Base-by-base conservation (phyloP, 2,888 invertebrate species). In the Antheraea assamensis region DNA sequence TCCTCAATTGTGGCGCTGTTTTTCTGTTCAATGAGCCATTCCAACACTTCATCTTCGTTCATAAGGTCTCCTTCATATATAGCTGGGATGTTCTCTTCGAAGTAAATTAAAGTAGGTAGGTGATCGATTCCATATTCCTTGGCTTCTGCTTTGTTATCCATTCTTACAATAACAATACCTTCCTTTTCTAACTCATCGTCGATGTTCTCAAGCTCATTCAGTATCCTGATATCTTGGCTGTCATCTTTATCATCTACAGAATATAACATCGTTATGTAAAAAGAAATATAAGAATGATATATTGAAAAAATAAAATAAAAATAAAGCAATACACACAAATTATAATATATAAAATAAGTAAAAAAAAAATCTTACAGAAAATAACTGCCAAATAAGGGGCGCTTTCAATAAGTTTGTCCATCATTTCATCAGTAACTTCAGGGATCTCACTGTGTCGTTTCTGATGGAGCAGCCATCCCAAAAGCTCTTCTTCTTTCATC, bases 371-470 rank as follows among this genome's bases (percentile, higher is more conserved):
- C 97, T 97, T 95, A 98, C 98, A 98, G 90, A 98, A 98, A 81
- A 98, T 96, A 79, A 98, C 98, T 73, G 98, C 98, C 79, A 98
- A 95, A 87, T 96, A 98, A 75, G 97, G 96, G 35, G 97, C 96
- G 72, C 94, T 96, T 79, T 98, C 97, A 77, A 98, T 97, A 66
- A 98, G 95, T 87, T 97, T 97, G 82, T 98, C 98, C 96, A 98
- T 97, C 97, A 98, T 98, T 95, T 98, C 98, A 86, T 98, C 98
- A 15, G 98, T 98, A 31, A 98, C 96, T 92, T 98, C 98, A 71
- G 98, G 98, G 81, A 98, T 98, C 94, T 98, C 98, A 75, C 97
- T 97, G 88, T 98, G 98, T 78, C 97, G 96, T 88, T 98, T 98
- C 87, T 98, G 98, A 88, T 98, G 98, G 42, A 98, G 93, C 80